Conservation (phyloP, 2,888 invertebrate species). For the Ceriagrion tenellum region DNA sequence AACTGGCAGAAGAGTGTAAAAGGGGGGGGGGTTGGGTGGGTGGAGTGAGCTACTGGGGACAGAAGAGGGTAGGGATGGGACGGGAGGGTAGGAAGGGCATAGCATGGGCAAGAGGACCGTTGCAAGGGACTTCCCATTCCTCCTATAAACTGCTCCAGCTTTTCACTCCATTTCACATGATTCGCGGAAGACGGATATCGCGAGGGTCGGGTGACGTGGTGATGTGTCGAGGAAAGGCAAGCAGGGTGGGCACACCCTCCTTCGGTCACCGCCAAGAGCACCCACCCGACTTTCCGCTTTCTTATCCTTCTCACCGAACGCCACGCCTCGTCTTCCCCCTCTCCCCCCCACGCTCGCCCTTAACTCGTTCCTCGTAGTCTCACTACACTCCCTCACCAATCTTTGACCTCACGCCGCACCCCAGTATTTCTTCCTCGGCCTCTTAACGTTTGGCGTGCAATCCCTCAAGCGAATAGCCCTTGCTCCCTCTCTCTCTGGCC, state of each 20-base stretch:
- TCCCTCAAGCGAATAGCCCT: neutral
- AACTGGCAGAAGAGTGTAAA: neutral
- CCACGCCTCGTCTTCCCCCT: no score
- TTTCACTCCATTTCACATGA: slow-evolving; percentile 46
- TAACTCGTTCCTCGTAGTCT: neutral
- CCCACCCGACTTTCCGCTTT: neutral
- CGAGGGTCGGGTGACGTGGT: slow-evolving; percentile 15
- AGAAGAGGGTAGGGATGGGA: neutral
- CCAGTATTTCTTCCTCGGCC: slow-evolving; percentile 29
- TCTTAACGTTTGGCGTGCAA: slow-evolving; percentile 39
- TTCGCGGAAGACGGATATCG: slow-evolving; percentile 44
- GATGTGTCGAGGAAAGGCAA: neutral
- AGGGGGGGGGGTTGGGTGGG: neutral
- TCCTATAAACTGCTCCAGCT: neutral
- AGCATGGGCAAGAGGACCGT: neutral
- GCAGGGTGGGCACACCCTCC: no score
- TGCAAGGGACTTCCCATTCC: neutral
- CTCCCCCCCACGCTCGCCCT: neutral
- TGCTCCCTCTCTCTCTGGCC: neutral
- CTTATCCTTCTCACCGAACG: neutral
- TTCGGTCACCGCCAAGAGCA: neutral
- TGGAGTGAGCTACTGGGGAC: neutral
- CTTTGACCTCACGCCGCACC: slow-evolving; percentile 30
- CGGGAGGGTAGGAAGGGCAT: neutral
- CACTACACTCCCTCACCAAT: neutral